Base-by-base conservation (phyloP, 2,113 vertebrate genomes). In the Cryptoleucopteryx plumbea region DNA sequence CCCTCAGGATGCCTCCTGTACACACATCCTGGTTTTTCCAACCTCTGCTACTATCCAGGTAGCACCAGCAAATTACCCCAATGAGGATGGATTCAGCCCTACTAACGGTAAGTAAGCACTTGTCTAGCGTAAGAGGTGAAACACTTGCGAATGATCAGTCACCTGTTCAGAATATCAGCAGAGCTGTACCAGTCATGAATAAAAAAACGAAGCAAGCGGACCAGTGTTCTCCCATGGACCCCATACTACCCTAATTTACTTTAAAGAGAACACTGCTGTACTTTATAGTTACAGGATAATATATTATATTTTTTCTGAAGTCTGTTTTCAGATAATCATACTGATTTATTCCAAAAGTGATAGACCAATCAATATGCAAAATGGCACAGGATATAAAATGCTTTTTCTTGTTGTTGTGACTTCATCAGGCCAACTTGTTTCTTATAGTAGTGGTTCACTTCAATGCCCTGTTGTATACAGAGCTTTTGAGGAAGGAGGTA, bases 1-100 rank as follows among this genome's bases (percentile, higher is more conserved):
- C 4, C 99, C 99, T 34, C 99, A 99, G 96, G 99, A 99, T 23
- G 99, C 99, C 72, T 99, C 99, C 88, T 99, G 99, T 81, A 99
- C 99, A 4, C 99, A 99, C 97, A 99, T 99, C 97, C 96, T 99
- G 82, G 99, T 99, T 93, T 99, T 99, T 97, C 99, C 99, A 56
- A 99, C 99, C 31, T 99, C 99, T 2, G 99, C 99, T 85, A 99
- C 99, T 68, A 99, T 99, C 90, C 99, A 99, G 93, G 98, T 99
- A 83, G 99, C 99, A 74, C 98, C 99, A 81, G 99, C 99, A 88
- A 99, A 99, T 82, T 99, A 99, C 94, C 99, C 99, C 83, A 99
- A 99, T 1, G 99, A 99, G 96, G 99, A 99, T 92, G 98, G 98
- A 21, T 98, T 98, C 82, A 98, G 98, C 75, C 98, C 98, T 74